A percentile compares a stretch with the other conserved stretches of the same genome.
These are phyloP conservation scores for Oscheius onirici DNA, from an alignment of 2,888 invertebrate genomes.

Conservation along the genomic window DNA sequence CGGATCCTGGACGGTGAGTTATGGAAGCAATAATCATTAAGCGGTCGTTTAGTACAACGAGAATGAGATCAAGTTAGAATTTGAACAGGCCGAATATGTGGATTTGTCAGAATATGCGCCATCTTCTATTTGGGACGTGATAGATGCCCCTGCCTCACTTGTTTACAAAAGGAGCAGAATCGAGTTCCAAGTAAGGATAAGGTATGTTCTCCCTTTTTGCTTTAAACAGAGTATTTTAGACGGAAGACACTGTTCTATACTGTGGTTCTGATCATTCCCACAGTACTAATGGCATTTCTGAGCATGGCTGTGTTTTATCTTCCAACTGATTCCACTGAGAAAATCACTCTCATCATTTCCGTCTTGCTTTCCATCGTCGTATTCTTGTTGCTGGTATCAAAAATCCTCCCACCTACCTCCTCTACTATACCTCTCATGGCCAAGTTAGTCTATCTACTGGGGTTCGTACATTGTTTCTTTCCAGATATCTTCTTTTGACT, in stretches of 20 bases:
- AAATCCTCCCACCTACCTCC: slow-evolving; percentile 98
- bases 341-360: slow-evolving; percentile 86
- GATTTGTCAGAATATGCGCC: slow-evolving; percentile 97
- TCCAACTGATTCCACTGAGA: slow-evolving; percentile 92
- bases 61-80: slow-evolving; percentile 92
- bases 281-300: slow-evolving; percentile 96
- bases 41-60: slow-evolving; percentile 81
- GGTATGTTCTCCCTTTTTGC: slow-evolving; percentile 34
- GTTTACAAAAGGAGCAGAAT: slow-evolving; percentile 64
- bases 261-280: slow-evolving; percentile 97
- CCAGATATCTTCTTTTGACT: slow-evolving; percentile 90
- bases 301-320: slow-evolving; percentile 90
- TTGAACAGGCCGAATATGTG: slow-evolving; percentile 91
- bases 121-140: slow-evolving; percentile 98
- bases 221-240: slow-evolving; percentile 73
- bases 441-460: slow-evolving; percentile 76
- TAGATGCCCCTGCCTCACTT: slow-evolving; percentile 78
- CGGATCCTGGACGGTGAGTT: slow-evolving; percentile 66
- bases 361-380: slow-evolving; percentile 99
- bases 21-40: background rate
- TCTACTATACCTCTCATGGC: slow-evolving; percentile 97
- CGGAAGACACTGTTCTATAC: slow-evolving; percentile 98
- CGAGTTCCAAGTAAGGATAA: slow-evolving; percentile 65
- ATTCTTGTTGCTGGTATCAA: slow-evolving; percentile 95
- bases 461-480: slow-evolving; percentile 14